phyloP scores from a whole-genome alignment of 2,888 invertebrate genomes.

The Timema podura region DNA sequence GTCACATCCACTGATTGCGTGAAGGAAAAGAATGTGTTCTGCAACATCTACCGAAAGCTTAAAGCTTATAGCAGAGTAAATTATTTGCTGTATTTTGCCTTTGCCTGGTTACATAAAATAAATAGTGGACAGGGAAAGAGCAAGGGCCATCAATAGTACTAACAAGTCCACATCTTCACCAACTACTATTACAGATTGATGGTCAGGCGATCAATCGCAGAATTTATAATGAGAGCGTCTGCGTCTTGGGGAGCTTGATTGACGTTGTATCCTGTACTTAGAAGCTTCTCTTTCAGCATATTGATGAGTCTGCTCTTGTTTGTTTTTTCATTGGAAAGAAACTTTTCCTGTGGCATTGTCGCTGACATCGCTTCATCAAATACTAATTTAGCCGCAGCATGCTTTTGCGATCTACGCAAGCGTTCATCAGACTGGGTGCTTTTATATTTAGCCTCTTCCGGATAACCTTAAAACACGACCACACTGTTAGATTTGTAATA shows the following conservation, averaged over 20 bases:
- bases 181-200: neutral
- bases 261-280: no score
- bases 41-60: neutral
- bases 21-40: neutral
- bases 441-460: neutral
- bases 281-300: neutral
- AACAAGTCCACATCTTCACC: neutral
- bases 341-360: neutral
- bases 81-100: neutral
- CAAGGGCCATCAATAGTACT: neutral
- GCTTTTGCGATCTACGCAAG: neutral
- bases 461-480: neutral
- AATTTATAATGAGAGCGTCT: neutral
- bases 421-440: neutral
- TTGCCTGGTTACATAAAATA: neutral
- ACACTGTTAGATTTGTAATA: neutral
- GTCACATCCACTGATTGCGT: constrained; percentile 5
- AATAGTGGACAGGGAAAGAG: neutral
- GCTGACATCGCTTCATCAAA: neutral
- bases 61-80: neutral
- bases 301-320: neutral
- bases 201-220: neutral
- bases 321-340: neutral
- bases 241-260: neutral
- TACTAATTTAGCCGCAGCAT: neutral